Evolutionary conservation across 2,113 vertebrate genomes (phyloP), one percentile per base, ranked within the genome.

Genomic region (Indicator indicator): DNA sequence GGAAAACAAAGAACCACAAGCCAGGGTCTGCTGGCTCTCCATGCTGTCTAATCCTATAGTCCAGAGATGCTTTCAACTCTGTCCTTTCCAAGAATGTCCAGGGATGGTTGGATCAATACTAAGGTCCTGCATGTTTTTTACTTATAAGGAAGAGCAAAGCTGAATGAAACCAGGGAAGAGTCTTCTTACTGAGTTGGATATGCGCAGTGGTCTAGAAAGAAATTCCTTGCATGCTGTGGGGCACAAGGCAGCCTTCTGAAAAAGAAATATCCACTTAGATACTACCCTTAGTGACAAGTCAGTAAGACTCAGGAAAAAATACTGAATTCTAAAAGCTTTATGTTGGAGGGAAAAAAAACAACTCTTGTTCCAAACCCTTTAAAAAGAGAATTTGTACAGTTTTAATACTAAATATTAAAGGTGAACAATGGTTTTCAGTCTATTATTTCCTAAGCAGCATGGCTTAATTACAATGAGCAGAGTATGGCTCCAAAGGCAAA

Each of bases 11-110:
- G 9, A 83, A 9, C 17, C 12, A 17, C 21, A 52, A 11, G 17
- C 2, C 12, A 30, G 8, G 8, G 16, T 2, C 2, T 91, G 24
- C 19, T 73, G 11, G 30, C 24, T 76, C 4, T 8, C 7, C 5
- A 6, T 19, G 13, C 16, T 56, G 18, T 28, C 28, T 42, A 16
- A 23, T 85, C 19, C 48, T 69, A 17, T 30, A 50, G 28, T 8
- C 21, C 9, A 24, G 16, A 6, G 7, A 12, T 52, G 15, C 21
- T 48, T 67, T 77, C 7, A 6, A 3, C 8, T 56, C 0, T 0
- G 4, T 59, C 8, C 18, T 67, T 89, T 74, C 58, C 42, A 74
- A 73, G 28, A 67, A 9, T 5, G 4, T 24, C 14, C 23, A 85
- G 81, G 26, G 5, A 36, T 19, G 7, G 2, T 1, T 11, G 2